Base-by-base conservation (phyloP, 2,797 vertebrate species). In the Eremophila alpestris region DNA sequence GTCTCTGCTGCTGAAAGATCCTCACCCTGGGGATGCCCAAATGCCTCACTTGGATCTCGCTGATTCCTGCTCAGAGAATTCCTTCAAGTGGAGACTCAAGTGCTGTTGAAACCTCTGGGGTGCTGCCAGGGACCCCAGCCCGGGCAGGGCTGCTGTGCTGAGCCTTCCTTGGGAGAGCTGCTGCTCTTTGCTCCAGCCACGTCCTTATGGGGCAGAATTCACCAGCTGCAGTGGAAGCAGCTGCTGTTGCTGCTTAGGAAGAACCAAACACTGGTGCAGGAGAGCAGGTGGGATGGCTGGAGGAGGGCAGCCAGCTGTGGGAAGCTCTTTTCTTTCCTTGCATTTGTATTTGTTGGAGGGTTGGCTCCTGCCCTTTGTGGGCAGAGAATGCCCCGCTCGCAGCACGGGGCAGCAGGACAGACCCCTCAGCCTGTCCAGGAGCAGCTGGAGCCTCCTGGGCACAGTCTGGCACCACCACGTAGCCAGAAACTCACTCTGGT, bases 11-110 rank as follows among this genome's bases (percentile, higher is more conserved):
- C 19, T 58, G 76, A 78, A 67, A 60, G 83, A 38, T 79, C 75
- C 54, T 77, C 3, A 0, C 45, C 36, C 45, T 0, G 5, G 64
- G 63, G 56, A 26, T 41, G 74, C 79, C 1, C 0, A 2, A 7
- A 13, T 32, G 40, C 68, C 49, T 38, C 38, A 1, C 43, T n/a
- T 0, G 10, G 74, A 23, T 41, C 73, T 71, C 1, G 0, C 60
- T 1, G 21, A 15, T 48, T 5, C 69, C 81, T 36, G 43, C 48
- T 87, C 43, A 14, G 84, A 70, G 49, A 5, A 38, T 3, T 19
- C 4, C 27, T 18, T 5, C 15, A 4, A 15, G 59, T 10, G 32
- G 64, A 15, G 79, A 22, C 16, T 17, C 49, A 14, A 1, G 6
- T 45, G 64, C 8, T n/a, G 0, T 20, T 1, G 3, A 49, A 64